Evolutionary conservation across 2,797 vertebrate species (phyloP), one percentile per base, ranked within the genome.

Genomic region (Melopsittacus undulatus): DNA sequence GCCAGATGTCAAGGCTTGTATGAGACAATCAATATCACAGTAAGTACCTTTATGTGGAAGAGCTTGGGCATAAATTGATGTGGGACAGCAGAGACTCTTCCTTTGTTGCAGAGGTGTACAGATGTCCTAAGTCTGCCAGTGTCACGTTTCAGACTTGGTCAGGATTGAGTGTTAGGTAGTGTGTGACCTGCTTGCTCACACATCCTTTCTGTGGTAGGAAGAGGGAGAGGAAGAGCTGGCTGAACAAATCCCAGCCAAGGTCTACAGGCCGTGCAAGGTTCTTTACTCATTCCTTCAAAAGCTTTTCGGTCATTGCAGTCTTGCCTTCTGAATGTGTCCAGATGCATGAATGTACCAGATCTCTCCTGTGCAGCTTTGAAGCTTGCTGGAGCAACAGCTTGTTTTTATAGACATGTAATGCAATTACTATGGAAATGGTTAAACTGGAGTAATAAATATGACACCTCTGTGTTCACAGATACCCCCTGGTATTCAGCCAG

Each of bases 1-100:
- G 98, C 98, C 76, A 97, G 98, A 70, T 48, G 99, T 7, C 99
- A 99, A 81, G 99, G 99, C 91, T 98, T 99, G 36, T 99, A 99
- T 1, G 99, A 99, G 97, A 98, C 98, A 2, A 97, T 99, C 89
- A 99, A 97, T 45, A 97, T 99, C 96, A 95, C 98, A 1, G 99
- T 99, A 95, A 98, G 98, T 95, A 63, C 36, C 42, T 8, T 5
- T 2, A 0, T 0, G 2, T 34, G 66, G 34, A 70, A 70, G 38
- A 77, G 15, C 54, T 62, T 24, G 54, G 40, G 36, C 32, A 10
- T n/a, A 32, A 48, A 9, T 40, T 1, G 0, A 0, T 45, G 61
- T 14, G 56, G 56, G 61, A 70, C 38, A 40, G 73, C 20, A 62
- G 30, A 67, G 51, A 32, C 38, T 72, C 49, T 42, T 84, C 36